A percentile compares a stretch with the other conserved stretches of the same genome.
These are phyloP conservation scores for Brachionus sp. DNA, from an alignment of 1,140 invertebrate genomes.

Conservation along the genomic window DNA sequence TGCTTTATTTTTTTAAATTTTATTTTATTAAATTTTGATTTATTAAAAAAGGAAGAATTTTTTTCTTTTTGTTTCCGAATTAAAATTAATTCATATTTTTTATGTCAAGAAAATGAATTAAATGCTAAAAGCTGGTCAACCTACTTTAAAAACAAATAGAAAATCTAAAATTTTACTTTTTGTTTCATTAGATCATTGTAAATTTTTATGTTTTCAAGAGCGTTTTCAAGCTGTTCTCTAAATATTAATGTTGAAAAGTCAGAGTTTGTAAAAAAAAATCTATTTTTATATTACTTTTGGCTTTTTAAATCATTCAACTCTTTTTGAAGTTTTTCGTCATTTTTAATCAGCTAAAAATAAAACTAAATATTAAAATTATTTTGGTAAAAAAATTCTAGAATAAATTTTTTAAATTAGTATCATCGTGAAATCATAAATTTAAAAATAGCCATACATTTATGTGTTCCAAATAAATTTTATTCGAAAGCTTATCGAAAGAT, in stretches of 20 bases:
- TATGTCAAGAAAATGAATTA: too few relatives aligned
- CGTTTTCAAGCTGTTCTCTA: neutral
- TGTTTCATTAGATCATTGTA: conserved; percentile 13
- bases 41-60: too few relatives aligned
- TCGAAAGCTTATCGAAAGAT: neutral
- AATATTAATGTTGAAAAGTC: neutral
- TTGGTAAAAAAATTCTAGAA: neutral
- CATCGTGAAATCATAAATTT: too few relatives aligned
- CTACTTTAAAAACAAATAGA: neutral
- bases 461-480: neutral
- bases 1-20: too few relatives aligned
- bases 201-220: neutral
- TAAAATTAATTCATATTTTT: too few relatives aligned
- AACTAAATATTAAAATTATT: neutral
- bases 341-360: neutral
- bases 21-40: too few relatives aligned
- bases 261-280: too few relatives aligned
- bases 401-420: too few relatives aligned
- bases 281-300: neutral
- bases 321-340: neutral
- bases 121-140: too few relatives aligned
- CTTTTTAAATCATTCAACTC: neutral
- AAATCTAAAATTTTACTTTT: conserved; percentile 19
- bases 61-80: too few relatives aligned
- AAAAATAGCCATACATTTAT: neutral